These are phyloP conservation scores for Gracilinanus agilis DNA, from an alignment of 2,113 vertebrate species.

Conservation along the genomic window DNA sequence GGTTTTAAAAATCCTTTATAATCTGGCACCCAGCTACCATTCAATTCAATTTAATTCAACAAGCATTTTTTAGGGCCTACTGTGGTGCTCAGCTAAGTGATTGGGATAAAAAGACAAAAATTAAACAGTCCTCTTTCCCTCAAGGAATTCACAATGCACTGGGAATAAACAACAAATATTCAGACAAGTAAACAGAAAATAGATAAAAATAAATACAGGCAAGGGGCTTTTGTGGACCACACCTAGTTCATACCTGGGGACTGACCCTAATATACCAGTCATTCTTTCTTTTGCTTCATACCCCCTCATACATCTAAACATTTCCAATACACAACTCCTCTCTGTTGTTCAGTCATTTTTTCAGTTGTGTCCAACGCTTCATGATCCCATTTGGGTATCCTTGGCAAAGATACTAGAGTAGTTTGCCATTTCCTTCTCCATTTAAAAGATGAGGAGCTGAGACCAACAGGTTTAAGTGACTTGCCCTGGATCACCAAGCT, in stretches of 20 bases:
- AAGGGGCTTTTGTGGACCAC: not conserved
- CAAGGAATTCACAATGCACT: not conserved
- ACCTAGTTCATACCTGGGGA: not conserved
- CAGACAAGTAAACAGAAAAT: not conserved
- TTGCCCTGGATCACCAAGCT: no score
- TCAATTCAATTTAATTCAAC: constrained; percentile 3
- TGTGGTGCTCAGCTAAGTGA: not conserved
- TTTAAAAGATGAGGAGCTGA: no score
- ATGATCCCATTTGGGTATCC: no score
- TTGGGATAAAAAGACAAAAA: not conserved
- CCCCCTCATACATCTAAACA: not conserved
- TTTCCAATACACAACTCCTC: not conserved
- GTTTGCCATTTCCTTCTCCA: no score
- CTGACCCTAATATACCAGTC: not conserved
- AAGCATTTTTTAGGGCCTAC: not conserved
- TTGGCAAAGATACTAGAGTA: no score
- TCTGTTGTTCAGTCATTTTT: no score
- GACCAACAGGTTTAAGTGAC: no score
- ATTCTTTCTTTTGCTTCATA: not conserved
- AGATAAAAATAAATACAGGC: not conserved
- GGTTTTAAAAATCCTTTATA: constrained; percentile 6
- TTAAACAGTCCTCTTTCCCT: not conserved
- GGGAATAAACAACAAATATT: not conserved
- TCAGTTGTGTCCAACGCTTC: no score
- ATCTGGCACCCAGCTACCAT: constrained; percentile 2